Conservation (phyloP, 2,113 vertebrate genomes). For the Sciurus niger region DNA sequence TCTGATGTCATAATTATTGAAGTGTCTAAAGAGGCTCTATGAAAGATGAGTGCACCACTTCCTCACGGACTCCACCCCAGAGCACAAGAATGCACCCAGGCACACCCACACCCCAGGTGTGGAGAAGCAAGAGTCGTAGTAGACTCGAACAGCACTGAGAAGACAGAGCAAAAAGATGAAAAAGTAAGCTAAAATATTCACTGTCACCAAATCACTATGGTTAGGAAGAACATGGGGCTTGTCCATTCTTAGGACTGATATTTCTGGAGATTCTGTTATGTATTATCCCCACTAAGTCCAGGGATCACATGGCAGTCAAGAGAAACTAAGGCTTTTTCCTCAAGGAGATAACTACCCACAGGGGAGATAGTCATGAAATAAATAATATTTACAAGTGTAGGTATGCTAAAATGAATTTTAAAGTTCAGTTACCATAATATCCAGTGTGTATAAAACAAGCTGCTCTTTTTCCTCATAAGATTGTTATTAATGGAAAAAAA, state of each 20-base stretch:
- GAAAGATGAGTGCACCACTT: neutral
- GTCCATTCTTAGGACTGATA: neutral
- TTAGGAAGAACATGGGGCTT: neutral
- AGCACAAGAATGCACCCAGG: neutral
- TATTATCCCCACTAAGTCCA: neutral
- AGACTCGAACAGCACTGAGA: neutral
- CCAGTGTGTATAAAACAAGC: neutral
- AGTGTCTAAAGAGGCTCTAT: neutral
- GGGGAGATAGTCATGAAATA: neutral
- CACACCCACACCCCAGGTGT: neutral
- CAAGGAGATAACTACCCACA: neutral
- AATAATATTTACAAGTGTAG: slow-evolving; percentile 7
- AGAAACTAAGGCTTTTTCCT: neutral
- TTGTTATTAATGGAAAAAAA: neutral
- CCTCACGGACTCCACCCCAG: neutral
- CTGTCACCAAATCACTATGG: neutral
- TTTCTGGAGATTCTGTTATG: neutral
- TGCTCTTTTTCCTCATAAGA: neutral
- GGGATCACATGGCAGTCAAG: neutral
- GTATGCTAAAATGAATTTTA: neutral
- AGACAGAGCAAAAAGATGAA: neutral
- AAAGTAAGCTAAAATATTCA: neutral
- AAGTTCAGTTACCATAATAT: neutral
- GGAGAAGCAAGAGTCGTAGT: neutral
- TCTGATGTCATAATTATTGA: slow-evolving; percentile 5